Percentiles rank a stretch among this genome's conserved stretches.
phyloP scores from a whole-genome alignment of 2,888 invertebrate genomes.

The Endomychus coccineus region DNA sequence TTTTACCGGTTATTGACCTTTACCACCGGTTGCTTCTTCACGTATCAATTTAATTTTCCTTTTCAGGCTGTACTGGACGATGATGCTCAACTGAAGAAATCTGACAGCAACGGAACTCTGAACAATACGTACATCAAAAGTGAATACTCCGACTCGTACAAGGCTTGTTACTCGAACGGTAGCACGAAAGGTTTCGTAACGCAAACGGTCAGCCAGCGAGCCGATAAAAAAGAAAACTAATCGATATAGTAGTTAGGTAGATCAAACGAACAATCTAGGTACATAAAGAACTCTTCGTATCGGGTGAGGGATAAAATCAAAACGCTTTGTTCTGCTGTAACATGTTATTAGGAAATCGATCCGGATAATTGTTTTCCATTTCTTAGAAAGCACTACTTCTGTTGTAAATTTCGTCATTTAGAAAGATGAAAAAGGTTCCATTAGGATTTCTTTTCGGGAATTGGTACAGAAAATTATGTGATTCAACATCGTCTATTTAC shows the following conservation, averaged over 20 bases:
- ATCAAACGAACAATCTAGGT: not conserved
- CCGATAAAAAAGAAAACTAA: constrained; percentile 29
- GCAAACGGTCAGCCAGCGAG: constrained; percentile 31
- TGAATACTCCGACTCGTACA: constrained; percentile 50
- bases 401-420: no score
- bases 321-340: not conserved
- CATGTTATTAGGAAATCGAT: no score
- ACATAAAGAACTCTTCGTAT: not conserved
- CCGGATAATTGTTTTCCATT: no score
- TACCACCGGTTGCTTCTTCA: no score
- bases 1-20: no score
- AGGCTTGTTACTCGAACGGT: constrained; percentile 56
- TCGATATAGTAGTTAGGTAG: constrained; percentile 15
- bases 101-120: constrained; percentile 35
- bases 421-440: no score
- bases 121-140: constrained; percentile 47
- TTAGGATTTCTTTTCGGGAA: no score
- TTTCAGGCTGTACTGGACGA: constrained; percentile 60
- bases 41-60: constrained; percentile 19
- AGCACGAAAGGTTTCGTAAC: constrained; percentile 56
- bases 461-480: no score
- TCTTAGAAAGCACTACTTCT: no score
- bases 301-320: not conserved
- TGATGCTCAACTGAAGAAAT: constrained; percentile 38
- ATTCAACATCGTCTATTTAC: no score